Conservation (phyloP, 2,888 invertebrate species). For the Trimorus sp. region DNA sequence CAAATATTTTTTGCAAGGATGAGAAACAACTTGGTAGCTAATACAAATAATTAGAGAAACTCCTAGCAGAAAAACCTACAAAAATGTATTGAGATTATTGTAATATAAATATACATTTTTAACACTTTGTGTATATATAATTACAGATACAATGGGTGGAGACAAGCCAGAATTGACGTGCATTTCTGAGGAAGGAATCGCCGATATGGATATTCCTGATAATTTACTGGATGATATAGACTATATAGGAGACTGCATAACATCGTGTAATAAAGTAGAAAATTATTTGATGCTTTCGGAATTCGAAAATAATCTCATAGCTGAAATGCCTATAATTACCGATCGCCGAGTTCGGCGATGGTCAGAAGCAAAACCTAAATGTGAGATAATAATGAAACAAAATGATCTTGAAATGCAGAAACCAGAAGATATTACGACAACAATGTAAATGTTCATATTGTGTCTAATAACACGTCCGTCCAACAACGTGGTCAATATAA, state of each 20-base stretch:
- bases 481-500: no score
- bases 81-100: no score
- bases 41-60: no score
- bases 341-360: conserved; percentile 88
- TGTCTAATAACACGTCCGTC: no score
- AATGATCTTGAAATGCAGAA: conserved; percentile 74
- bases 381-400: conserved; percentile 73
- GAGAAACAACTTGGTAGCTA: no score
- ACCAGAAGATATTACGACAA: no score
- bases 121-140: no score
- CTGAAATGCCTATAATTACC: conserved; percentile 88
- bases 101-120: no score
- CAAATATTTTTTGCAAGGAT: no score
- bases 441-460: no score
- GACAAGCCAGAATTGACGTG: conserved; percentile 90
- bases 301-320: conserved; percentile 92
- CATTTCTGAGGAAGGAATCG: conserved; percentile 92
- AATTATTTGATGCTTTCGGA: conserved; percentile 93
- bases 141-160: conserved; percentile 70
- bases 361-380: conserved; percentile 85
- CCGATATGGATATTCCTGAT: conserved; percentile 91
- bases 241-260: conserved; percentile 91
- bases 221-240: conserved; percentile 90
- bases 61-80: no score
- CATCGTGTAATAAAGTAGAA: conserved; percentile 93